Percentiles rank a stretch among this genome's conserved stretches.
Conservation (phyloP, 2,797 vertebrate genomes). For the Pangasius mekongensis region DNA sequence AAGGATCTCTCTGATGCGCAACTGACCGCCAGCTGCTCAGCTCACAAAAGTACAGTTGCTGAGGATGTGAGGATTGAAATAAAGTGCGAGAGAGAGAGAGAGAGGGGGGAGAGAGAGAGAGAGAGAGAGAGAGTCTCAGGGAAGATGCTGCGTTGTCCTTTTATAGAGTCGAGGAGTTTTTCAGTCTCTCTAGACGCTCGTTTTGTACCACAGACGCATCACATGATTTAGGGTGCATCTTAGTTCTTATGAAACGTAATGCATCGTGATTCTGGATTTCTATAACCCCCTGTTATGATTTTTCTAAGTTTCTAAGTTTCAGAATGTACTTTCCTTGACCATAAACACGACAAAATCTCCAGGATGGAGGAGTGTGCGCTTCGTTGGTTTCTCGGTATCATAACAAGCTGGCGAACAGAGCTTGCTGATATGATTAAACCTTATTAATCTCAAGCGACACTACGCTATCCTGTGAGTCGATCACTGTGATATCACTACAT, state of each 20-base stretch:
- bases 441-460: no score
- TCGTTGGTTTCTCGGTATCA: neutral
- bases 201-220: neutral
- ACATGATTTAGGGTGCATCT: neutral
- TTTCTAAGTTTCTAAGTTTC: neutral
- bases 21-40: conserved; percentile 1
- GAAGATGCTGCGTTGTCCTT: neutral
- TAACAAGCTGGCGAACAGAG: no score
- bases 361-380: neutral
- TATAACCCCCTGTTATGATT: neutral
- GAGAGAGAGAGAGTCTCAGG: neutral
- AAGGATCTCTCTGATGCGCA: conserved; percentile 32
- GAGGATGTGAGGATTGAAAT: neutral
- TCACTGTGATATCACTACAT: neutral
- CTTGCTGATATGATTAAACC: no score
- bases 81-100: neutral
- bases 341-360: neutral
- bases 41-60: neutral
- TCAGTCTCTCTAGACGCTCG: neutral
- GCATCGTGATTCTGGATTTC: neutral
- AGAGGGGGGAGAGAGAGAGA: neutral
- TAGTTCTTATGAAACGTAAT: no score
- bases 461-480: no score
- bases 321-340: neutral
- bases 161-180: neutral